Percentiles rank a stretch among this genome's conserved stretches.
Conservation (phyloP, 2,797 vertebrate genomes). For the Triplophysa bombifrons region DNA sequence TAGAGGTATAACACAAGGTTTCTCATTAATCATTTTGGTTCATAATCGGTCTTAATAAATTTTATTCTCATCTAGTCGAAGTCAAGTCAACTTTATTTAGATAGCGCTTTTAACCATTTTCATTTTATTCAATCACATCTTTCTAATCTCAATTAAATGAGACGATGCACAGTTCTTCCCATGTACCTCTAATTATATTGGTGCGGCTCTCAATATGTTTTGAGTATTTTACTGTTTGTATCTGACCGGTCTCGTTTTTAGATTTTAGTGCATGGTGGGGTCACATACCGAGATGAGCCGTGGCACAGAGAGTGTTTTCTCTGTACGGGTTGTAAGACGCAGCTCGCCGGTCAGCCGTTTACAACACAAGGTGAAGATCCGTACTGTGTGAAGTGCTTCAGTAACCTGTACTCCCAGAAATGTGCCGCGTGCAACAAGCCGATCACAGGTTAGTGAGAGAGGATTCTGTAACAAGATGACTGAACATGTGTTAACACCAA, state of each 20-base stretch:
- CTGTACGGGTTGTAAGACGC: conserved; percentile 85
- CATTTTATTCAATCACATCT: too few species aligned
- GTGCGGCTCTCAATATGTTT: neutral
- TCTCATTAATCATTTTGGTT: too few species aligned
- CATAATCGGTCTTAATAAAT: too few species aligned
- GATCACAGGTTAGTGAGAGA: conserved; percentile 86
- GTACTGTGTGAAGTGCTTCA: conserved; percentile 93
- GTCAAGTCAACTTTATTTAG: too few species aligned
- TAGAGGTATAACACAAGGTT: too few species aligned
- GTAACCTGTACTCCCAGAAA: conserved; percentile 92
- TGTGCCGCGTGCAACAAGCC: conserved; percentile 89
- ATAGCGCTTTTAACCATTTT: too few species aligned
- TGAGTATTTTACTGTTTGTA: neutral
- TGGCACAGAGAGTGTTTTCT: conserved; percentile 97
- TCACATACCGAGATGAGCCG: conserved; percentile 91
- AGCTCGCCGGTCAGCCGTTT: conserved; percentile 91
- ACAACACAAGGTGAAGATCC: conserved; percentile 92
- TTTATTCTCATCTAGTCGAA: too few species aligned
- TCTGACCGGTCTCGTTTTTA: conserved; percentile 58
- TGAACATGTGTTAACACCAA: conserved; percentile 9
- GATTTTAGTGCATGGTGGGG: conserved; percentile 92
- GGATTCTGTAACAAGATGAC: neutral
- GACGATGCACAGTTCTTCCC: too few species aligned
- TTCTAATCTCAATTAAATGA: too few species aligned
- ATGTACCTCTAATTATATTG: too few species aligned